phyloP scores from a whole-genome alignment of 2,797 vertebrate species.

The Antennarius maculatus region DNA sequence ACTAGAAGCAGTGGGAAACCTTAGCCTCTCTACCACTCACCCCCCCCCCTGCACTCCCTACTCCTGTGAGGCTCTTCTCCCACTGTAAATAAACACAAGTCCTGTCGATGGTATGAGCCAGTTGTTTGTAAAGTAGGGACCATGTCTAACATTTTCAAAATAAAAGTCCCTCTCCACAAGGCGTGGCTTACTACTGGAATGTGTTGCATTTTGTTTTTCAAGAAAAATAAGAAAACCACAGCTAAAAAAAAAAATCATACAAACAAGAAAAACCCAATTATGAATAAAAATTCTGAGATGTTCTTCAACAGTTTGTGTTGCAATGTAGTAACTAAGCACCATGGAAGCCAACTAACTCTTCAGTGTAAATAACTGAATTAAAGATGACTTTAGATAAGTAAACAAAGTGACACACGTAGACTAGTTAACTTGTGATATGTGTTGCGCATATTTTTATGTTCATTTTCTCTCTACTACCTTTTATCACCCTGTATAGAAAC shows the following conservation, averaged over 20 bases:
- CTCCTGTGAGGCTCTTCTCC: slow-evolving; percentile 57
- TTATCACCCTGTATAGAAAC: slow-evolving; percentile 80
- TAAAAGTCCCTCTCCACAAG: slow-evolving; percentile 74
- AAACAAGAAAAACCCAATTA: slow-evolving; percentile 38
- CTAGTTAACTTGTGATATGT: slow-evolving; percentile 85
- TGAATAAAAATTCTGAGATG: slow-evolving; percentile 71
- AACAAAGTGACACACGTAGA: slow-evolving; percentile 83
- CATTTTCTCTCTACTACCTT: slow-evolving; percentile 80
- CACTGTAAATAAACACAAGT: slow-evolving; percentile 80
- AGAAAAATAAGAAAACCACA: slow-evolving; percentile 75
- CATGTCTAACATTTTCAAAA: slow-evolving; percentile 72
- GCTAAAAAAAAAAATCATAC: slow-evolving; percentile 43
- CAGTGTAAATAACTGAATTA: slow-evolving; percentile 84
- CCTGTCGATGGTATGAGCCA: slow-evolving; percentile 79
- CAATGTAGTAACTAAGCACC: slow-evolving; percentile 85
- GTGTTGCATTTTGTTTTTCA: slow-evolving; percentile 86
- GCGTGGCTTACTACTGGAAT: slow-evolving; percentile 86
- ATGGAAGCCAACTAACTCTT: slow-evolving; percentile 85
- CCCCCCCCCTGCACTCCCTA: slow-evolving; percentile 34
- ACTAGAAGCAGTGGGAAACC: slow-evolving; percentile 49
- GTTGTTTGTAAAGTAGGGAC: slow-evolving; percentile 78
- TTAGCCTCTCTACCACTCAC: slow-evolving; percentile 46
- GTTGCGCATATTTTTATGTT: slow-evolving; percentile 87
- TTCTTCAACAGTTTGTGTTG: slow-evolving; percentile 82
- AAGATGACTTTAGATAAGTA: slow-evolving; percentile 82